phyloP scores from a whole-genome alignment of 2,113 vertebrate species.

The Ariopsis seemanni region DNA sequence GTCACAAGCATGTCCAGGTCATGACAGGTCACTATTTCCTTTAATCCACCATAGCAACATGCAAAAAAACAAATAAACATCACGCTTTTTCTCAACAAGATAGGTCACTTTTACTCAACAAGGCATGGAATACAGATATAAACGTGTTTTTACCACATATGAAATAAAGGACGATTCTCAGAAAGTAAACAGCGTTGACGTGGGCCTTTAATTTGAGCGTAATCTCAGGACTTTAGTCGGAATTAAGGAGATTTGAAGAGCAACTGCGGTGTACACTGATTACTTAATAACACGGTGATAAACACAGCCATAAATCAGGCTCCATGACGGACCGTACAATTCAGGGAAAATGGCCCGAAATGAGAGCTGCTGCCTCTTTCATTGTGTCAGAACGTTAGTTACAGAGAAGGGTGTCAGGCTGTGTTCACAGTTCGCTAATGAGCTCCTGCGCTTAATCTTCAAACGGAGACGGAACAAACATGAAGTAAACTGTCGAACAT shows the following conservation, averaged over 20 bases:
- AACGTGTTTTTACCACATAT: slow-evolving; percentile 44
- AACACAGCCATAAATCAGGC: slow-evolving; percentile 75
- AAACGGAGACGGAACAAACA: slow-evolving; percentile 58
- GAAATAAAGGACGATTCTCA: slow-evolving; percentile 57
- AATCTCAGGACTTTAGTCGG: slow-evolving; percentile 64
- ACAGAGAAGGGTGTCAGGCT: slow-evolving; percentile 53
- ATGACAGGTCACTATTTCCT: not conserved
- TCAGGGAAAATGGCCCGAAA: slow-evolving; percentile 67
- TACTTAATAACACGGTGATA: slow-evolving; percentile 78
- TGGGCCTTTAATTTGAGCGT: slow-evolving; percentile 72
- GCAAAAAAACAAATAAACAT: not conserved
- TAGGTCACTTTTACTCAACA: slow-evolving; percentile 37
- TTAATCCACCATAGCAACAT: slow-evolving; percentile 4
- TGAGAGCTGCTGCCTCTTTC: slow-evolving; percentile 68
- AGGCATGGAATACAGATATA: slow-evolving; percentile 54
- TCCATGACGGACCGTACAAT: slow-evolving; percentile 69
- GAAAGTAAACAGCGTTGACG: slow-evolving; percentile 68
- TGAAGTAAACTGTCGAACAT: slow-evolving; percentile 36
- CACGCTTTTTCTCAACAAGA: not conserved
- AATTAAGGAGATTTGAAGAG: slow-evolving; percentile 70
- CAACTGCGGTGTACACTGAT: slow-evolving; percentile 71
- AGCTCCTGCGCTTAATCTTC: slow-evolving; percentile 50
- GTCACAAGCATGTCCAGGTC: not conserved
- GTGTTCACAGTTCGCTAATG: slow-evolving; percentile 52
- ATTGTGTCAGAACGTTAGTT: slow-evolving; percentile 60